phyloP scores from a whole-genome alignment of 2,113 vertebrate genomes.

The Gambusia holbrooki region DNA sequence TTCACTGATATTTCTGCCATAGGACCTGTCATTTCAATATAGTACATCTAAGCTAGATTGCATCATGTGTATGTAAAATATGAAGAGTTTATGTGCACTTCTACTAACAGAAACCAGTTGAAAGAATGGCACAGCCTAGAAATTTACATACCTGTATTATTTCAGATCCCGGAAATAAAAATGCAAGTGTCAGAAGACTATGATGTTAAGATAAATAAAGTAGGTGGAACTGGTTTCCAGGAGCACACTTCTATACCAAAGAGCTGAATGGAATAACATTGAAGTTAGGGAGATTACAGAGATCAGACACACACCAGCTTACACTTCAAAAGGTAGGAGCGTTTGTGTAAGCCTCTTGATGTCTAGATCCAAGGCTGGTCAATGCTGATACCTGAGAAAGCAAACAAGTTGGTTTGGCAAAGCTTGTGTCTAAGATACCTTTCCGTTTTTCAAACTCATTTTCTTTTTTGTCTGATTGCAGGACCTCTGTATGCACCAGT shows the following conservation, averaged over 20 bases:
- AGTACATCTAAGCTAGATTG: background rate
- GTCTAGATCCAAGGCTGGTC: conserved; percentile 41
- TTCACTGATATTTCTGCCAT: background rate
- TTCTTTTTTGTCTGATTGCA: conserved; percentile 17
- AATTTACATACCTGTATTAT: background rate
- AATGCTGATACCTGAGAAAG: conserved; percentile 37
- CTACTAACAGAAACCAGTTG: background rate
- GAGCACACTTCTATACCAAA: conserved; percentile 33
- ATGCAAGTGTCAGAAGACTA: too few species aligned
- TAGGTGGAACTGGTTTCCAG: conserved; percentile 4
- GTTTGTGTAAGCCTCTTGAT: conserved; percentile 62
- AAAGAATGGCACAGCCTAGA: background rate
- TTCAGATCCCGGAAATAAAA: background rate
- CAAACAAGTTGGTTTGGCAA: conserved; percentile 39
- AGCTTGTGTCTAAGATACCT: conserved; percentile 28
- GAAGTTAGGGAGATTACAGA: conserved; percentile 42
- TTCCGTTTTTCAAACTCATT: conserved; percentile 3
- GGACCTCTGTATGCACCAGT: background rate
- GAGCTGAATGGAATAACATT: conserved; percentile 20
- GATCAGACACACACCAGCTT: conserved; percentile 45
- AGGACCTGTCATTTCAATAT: too few species aligned
- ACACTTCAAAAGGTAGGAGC: conserved; percentile 53
- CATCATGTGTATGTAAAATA: background rate
- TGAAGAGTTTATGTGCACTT: background rate
- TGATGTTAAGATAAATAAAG: conserved; percentile 7